Base-by-base conservation (phyloP, 2,113 vertebrate genomes). In the Sceloporus tristichus region DNA sequence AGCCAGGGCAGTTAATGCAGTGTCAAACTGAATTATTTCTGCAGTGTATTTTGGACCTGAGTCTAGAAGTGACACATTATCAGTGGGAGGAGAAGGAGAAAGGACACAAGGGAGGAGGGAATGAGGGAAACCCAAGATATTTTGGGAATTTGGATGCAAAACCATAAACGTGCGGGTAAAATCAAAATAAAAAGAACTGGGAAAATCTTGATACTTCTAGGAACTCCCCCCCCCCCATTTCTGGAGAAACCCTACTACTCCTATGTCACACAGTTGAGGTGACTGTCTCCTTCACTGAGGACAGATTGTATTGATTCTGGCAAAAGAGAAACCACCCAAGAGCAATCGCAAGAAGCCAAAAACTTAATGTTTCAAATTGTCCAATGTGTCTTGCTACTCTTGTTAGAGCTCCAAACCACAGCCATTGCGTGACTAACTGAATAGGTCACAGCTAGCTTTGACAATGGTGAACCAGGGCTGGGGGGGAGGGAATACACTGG, bases 371-470 rank as follows among this genome's bases (percentile, higher is more conserved):
- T 75, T 19, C 27, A 34, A 74, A 82, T 59, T 70, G 53, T 73
- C 48, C 78, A 59, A 87, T 73, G 19, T 87, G 86, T 74, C 68
- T 81, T 68, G 27, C 54, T 79, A 70, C 21, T 56, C 42, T 71
- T 81, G n/a, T 73, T 73, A n/a, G 77, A 81, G 62, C 62, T 79
- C 29, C 85, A 68, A 70, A 81, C 79, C 42, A 75, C 42, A 56
- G 38, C 27, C 54, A 66, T 74, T 82, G 27, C 53, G 27, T 53
- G 27, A 75, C n/a, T 10, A 82, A 27, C 56, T 76, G 56, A 82
- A 76, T 76, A 82, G 79, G 73, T 68, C 29, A 27, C 77, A 83
- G 59, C 2, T 79, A 16, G 48, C 74, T 38, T 38, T 18, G n/a
- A 8, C 42, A 62, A 54, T 29, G 38, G n/a, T 13, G 23, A 70